Base-by-base conservation (phyloP, 1,140 invertebrate species). In the Caenorhabditis remanei region DNA sequence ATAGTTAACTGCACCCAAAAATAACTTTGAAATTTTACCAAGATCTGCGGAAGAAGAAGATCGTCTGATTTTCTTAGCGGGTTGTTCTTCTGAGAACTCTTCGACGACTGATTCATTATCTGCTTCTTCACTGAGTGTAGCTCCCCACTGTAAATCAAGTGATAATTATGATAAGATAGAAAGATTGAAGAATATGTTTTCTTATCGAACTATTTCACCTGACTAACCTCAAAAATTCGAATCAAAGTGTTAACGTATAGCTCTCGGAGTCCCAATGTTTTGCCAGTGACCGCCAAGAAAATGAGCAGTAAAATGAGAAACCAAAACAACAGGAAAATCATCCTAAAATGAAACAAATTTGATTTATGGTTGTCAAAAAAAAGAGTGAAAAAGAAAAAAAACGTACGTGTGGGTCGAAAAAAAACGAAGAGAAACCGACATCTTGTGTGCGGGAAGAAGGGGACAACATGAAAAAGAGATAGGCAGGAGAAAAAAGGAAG, bases 211-310 rank as follows among this genome's bases (percentile, higher is more conserved):
- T 32, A 32, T 32, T 32, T 2, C 32, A 32, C 32, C 32, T 32
- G 41, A 40, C 19, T 24, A 85, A 87, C 86, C 50, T 87, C 86
- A 58, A 87, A 87, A 24, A 87, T 87, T 6, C 16, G n/a, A 43
- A 71, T 61, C 19, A 87, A 50, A 9, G 79, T 82, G 41, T 87
- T 53, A 9, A 71, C 86, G 32, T 83, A 87, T 1, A 65, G 48
- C 46, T 87, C 86, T 4, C 86, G 75, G 2, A 87, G 21, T 48
- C 86, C 86, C 11, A 87, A 24, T 5, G 86, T 83, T 55, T 84
- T 87, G 3, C 86, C 86, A 32, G 86, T 87, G 75, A 87, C 75
- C 19, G 86, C 79, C 43, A 87, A 40, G 53, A 87, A 61, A 9
- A 87, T 87, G 4, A 83, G 55, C 9, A 84, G 56, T 43, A 87